These are phyloP conservation scores for Hydrotaea cyrtoneurina DNA, from an alignment of 2,888 invertebrate species.

Conservation along the genomic window DNA sequence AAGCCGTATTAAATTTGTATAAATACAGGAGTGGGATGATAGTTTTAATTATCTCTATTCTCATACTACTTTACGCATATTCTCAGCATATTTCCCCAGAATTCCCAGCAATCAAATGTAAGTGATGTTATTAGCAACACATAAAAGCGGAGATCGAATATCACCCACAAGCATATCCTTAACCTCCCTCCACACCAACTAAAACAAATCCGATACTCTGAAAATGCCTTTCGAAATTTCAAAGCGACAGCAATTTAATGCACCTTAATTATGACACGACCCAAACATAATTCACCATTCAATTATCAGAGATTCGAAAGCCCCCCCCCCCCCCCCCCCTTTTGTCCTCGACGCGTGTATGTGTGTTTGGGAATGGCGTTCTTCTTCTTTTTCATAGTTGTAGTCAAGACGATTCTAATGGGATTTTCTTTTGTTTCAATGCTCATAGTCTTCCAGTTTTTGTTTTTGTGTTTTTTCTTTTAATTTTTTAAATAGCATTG, in stretches of 20 bases:
- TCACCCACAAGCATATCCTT: constrained; percentile 33
- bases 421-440: neutral
- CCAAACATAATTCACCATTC: constrained; percentile 52
- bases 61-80: neutral
- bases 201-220: constrained; percentile 25
- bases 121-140: constrained; percentile 63
- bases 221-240: neutral
- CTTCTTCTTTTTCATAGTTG: too few species aligned
- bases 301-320: neutral
- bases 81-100: constrained; percentile 4
- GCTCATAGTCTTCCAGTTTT: too few species aligned
- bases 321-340: neutral
- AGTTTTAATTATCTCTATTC: too few species aligned
- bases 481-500: constrained; percentile 36
- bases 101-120: constrained; percentile 52
- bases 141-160: constrained; percentile 58
- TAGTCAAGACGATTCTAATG: neutral
- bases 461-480: constrained; percentile 20
- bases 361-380: too few species aligned
- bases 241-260: constrained; percentile 34
- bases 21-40: too few species aligned
- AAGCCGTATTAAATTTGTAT: too few species aligned
- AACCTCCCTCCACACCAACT: constrained; percentile 39
- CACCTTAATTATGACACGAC: constrained; percentile 56
- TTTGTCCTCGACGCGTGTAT: neutral